Conservation (phyloP, 2,797 vertebrate genomes). For the Phoeniculus purpureus region DNA sequence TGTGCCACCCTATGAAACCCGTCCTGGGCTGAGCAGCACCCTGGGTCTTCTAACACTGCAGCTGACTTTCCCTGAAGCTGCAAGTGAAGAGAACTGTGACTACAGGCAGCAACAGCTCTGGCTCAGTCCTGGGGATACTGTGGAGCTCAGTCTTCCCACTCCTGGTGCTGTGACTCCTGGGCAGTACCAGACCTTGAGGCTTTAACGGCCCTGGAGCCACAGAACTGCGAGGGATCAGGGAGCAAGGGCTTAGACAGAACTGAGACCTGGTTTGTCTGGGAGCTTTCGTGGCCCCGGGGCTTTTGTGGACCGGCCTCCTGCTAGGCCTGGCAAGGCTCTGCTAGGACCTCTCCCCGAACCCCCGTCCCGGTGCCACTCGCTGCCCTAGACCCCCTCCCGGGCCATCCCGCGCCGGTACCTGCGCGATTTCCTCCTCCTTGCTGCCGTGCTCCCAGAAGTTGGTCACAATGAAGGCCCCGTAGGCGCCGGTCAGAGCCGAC, state of each 20-base stretch:
- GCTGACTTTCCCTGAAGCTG: background rate
- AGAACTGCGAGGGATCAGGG: rapidly evolving
- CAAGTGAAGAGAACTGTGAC: background rate
- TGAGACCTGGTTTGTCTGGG: background rate
- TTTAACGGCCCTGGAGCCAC: background rate
- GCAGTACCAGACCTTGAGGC: background rate
- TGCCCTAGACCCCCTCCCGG: rapidly evolving
- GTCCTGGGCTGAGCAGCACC: background rate
- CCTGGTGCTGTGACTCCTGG: background rate
- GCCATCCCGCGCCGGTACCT: constrained; percentile 16
- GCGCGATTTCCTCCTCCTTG: constrained; percentile 70
- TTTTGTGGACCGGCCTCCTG: background rate
- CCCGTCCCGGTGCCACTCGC: rapidly evolving
- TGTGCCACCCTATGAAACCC: rapidly evolving
- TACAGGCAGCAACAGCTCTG: rapidly evolving
- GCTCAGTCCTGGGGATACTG: rapidly evolving
- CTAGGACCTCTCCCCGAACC: background rate
- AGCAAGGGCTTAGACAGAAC: background rate
- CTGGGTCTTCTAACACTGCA: background rate
- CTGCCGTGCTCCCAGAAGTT: constrained; percentile 75
- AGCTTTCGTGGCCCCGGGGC: background rate
- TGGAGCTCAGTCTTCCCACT: background rate
- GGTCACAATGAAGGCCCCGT: constrained; percentile 74
- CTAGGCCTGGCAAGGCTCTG: background rate
- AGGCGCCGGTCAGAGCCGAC: constrained; percentile 51